Evolutionary conservation across 2,113 vertebrate species (phyloP).

Genomic region (Thalassoma bifasciatum): DNA sequence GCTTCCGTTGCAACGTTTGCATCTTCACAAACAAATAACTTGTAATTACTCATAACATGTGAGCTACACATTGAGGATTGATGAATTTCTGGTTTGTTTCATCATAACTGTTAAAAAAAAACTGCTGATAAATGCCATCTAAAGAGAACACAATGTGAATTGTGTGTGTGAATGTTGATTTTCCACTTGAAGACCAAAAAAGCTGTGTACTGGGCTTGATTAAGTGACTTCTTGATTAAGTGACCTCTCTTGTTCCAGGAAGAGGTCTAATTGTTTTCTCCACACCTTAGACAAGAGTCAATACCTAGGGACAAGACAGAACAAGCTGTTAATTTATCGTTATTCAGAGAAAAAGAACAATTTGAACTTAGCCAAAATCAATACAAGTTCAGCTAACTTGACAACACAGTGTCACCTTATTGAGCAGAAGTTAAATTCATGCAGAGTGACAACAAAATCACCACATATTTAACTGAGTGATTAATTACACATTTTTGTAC

Average conservation of each 20-base stretch:
- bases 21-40: not conserved
- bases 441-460: not conserved
- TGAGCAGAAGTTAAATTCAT: not conserved
- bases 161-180: too few species aligned
- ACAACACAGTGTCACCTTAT: not conserved
- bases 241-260: not conserved
- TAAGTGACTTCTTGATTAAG: not conserved
- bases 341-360: constrained; percentile 8
- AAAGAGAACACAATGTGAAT: not conserved
- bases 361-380: constrained; percentile 27
- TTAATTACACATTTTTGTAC: not conserved
- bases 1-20: too few species aligned
- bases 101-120: not conserved
- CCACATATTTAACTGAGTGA: not conserved
- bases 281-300: constrained; percentile 1
- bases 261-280: constrained; percentile 4
- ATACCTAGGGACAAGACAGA: not conserved
- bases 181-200: not conserved
- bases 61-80: too few species aligned
- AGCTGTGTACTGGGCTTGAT: not conserved
- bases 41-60: too few species aligned
- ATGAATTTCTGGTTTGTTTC: too few species aligned
- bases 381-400: not conserved
- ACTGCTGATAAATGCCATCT: not conserved
- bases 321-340: constrained; percentile 2